A percentile compares a stretch with the other conserved stretches of the same genome.
These are phyloP conservation scores for Aleiodes sp. DNA, from an alignment of 1,140 invertebrate species.

Conservation along the genomic window DNA sequence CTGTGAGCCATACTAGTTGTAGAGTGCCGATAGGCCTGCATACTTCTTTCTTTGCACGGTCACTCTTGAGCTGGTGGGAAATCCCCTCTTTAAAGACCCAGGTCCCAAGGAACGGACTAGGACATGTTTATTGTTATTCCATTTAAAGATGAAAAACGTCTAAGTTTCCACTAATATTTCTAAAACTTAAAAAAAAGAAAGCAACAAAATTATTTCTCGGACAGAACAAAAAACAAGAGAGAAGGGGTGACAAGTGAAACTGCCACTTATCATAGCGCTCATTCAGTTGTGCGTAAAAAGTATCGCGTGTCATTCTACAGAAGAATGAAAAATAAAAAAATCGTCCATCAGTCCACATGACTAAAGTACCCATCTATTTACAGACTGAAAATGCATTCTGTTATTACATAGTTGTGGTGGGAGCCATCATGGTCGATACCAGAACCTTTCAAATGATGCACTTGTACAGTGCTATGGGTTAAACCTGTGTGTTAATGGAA, in stretches of 20 bases:
- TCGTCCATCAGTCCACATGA: neutral
- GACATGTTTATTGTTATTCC: neutral
- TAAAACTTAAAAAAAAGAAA: neutral
- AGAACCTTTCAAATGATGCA: neutral
- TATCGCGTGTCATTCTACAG: neutral
- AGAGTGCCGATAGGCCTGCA: slow-evolving; percentile 49
- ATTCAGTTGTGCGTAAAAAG: slow-evolving; percentile 9
- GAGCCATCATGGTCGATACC: neutral
- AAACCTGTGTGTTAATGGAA: neutral
- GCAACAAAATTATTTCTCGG: neutral
- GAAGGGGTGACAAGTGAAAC: neutral
- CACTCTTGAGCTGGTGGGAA: slow-evolving; percentile 14
- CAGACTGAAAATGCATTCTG: neutral
- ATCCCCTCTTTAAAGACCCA: slow-evolving; percentile 12
- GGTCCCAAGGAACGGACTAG: too few species aligned
- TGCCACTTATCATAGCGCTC: neutral
- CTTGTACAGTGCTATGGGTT: too few species aligned
- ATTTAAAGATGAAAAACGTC: neutral
- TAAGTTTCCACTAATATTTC: too few species aligned
- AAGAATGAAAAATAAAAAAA: neutral
- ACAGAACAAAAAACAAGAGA: neutral
- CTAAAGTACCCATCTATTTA: neutral
- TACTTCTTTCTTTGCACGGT: slow-evolving; percentile 19
- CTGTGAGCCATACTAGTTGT: slow-evolving; percentile 52
- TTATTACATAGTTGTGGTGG: neutral